Percentiles rank a stretch among this genome's conserved stretches.
Conservation (phyloP, 2,888 invertebrate genomes). For the Gerris lacustris region DNA sequence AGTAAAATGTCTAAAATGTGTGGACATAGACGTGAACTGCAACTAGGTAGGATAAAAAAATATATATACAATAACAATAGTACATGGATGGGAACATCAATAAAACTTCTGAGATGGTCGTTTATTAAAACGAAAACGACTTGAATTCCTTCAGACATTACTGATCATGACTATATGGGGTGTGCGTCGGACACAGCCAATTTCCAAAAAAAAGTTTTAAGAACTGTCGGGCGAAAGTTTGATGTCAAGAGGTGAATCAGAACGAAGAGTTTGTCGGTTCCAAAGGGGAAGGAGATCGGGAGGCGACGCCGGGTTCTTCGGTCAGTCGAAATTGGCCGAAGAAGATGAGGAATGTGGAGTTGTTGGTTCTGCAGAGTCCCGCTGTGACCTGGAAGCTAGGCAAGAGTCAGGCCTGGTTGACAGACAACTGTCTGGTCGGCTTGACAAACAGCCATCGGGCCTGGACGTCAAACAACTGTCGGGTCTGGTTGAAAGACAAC, state of each 20-base stretch:
- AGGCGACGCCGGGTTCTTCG: neutral
- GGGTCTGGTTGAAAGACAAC: neutral
- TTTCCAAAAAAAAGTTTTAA: neutral
- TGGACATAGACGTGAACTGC: no score
- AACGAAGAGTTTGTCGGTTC: neutral
- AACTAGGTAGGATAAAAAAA: no score
- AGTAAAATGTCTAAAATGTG: no score
- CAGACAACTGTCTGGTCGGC: neutral
- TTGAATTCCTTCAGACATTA: no score
- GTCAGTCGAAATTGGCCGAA: neutral
- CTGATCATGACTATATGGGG: no score
- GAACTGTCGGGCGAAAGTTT: neutral
- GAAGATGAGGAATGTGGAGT: neutral
- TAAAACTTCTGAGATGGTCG: no score
- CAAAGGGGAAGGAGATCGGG: neutral
- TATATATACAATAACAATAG: no score
- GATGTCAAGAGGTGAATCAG: neutral
- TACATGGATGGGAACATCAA: no score
- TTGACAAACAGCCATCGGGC: neutral
- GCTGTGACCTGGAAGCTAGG: conserved; percentile 1
- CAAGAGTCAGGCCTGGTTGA: neutral
- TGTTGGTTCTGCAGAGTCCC: neutral
- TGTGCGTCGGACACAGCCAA: no score
- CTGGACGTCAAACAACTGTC: neutral
- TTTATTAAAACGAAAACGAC: no score